Evolutionary conservation across 2,888 invertebrate species (phyloP).

Genomic region (Apantesis nais): DNA sequence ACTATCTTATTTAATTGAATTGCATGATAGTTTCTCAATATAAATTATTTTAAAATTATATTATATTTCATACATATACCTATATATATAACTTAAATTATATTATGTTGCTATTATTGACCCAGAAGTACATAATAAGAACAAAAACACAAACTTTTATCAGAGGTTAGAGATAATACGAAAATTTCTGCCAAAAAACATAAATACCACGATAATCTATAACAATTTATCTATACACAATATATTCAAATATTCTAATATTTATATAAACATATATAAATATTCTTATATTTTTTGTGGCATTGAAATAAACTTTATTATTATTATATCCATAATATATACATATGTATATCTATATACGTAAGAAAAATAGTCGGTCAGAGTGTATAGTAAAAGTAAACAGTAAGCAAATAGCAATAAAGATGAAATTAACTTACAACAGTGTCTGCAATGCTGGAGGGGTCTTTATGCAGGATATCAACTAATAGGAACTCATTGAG

Average conservation of each 20-base stretch:
- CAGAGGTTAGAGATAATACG: background rate
- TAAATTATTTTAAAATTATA: too few relatives aligned
- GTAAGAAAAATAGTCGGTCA: background rate
- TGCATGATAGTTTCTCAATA: background rate
- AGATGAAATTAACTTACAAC: slow-evolving; percentile 63
- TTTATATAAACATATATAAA: too few relatives aligned
- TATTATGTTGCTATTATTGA: too few relatives aligned
- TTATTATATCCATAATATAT: background rate
- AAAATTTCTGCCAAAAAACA: background rate
- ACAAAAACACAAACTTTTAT: background rate
- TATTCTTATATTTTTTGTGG: too few relatives aligned
- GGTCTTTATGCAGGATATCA: slow-evolving; percentile 92
- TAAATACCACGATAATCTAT: background rate
- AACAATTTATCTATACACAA: background rate
- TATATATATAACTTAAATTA: too few relatives aligned
- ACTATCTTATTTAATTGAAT: background rate
- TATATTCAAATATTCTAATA: too few relatives aligned
- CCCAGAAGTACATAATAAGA: background rate
- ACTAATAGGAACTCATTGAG: slow-evolving; percentile 93
- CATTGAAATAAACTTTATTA: background rate
- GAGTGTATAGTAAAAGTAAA: slow-evolving; percentile 12
- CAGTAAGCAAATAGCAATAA: slow-evolving; percentile 20
- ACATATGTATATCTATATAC: background rate
- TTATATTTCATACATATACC: too few relatives aligned
- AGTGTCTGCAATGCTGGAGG: slow-evolving; percentile 75